Conservation (phyloP, 2,113 vertebrate species). For the Phylloscopus whistleri region DNA sequence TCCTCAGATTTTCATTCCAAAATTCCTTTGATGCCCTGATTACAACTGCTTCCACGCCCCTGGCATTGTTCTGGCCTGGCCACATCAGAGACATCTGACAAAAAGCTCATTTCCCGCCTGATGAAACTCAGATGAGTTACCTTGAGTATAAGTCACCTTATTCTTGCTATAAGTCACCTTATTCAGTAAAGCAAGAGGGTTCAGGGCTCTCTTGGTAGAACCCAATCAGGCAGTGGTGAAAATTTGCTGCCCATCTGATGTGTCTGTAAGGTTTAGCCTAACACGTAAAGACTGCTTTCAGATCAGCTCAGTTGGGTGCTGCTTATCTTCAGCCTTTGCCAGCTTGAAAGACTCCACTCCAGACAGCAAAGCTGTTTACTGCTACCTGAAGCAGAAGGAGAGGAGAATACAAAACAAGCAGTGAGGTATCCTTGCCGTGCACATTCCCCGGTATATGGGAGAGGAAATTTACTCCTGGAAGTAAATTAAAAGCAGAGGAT, state of each 20-base stretch:
- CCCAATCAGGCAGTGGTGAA: not conserved
- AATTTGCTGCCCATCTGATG: not conserved
- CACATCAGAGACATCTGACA: not conserved
- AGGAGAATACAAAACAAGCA: not conserved
- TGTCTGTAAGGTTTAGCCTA: not conserved
- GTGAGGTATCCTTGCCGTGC: not conserved
- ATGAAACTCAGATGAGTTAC: not conserved
- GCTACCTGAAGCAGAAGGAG: not conserved
- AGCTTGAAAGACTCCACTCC: not conserved
- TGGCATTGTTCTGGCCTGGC: not conserved
- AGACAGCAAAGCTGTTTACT: not conserved
- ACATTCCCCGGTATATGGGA: not conserved
- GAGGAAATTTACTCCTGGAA: not conserved
- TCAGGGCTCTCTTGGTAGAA: not conserved
- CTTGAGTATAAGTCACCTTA: not conserved
- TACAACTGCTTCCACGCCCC: not conserved
- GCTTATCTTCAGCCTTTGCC: not conserved
- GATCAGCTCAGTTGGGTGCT: not conserved
- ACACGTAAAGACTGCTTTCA: not conserved
- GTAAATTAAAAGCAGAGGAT: not conserved
- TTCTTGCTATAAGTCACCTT: not conserved
- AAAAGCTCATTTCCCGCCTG: not conserved
- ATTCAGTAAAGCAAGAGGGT: not conserved
- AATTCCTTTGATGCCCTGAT: not conserved
- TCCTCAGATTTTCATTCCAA: not conserved